Conservation (phyloP, 2,888 invertebrate species). For the Philopedon plagiatum region DNA sequence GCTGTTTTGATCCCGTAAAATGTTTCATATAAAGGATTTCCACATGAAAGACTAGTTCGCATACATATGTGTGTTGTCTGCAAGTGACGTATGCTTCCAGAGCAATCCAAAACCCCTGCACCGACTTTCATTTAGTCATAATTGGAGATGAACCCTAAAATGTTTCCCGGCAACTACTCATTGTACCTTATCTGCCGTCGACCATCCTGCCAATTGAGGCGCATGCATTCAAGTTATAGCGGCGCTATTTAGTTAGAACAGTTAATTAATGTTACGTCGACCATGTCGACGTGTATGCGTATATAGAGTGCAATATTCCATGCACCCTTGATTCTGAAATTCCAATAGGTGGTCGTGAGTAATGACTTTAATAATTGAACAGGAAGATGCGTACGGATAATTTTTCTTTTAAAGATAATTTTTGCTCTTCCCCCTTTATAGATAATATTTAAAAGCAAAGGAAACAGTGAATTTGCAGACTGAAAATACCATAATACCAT, state of each 20-base stretch:
- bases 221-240: constrained; percentile 55
- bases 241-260: constrained; percentile 56
- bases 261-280: constrained; percentile 57
- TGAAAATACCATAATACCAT: no score
- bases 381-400: background rate
- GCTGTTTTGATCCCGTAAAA: no score
- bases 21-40: no score
- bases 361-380: constrained; percentile 45
- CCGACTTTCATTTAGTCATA: constrained; percentile 47
- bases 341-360: constrained; percentile 48
- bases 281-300: constrained; percentile 49
- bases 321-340: constrained; percentile 49
- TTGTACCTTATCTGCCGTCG: constrained; percentile 57
- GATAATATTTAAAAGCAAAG: no score
- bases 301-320: constrained; percentile 48
- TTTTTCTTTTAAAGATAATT: no score
- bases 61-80: constrained; percentile 1
- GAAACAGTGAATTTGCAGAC: no score
- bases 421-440: no score
- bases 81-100: constrained; percentile 42
- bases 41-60: background rate
- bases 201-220: constrained; percentile 56
- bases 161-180: constrained; percentile 50
- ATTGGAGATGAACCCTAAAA: constrained; percentile 52
- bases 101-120: constrained; percentile 38